Evolutionary conservation across 2,113 vertebrate genomes (phyloP), one percentile per base, ranked within the genome.

Genomic region (Dipodomys merriami): DNA sequence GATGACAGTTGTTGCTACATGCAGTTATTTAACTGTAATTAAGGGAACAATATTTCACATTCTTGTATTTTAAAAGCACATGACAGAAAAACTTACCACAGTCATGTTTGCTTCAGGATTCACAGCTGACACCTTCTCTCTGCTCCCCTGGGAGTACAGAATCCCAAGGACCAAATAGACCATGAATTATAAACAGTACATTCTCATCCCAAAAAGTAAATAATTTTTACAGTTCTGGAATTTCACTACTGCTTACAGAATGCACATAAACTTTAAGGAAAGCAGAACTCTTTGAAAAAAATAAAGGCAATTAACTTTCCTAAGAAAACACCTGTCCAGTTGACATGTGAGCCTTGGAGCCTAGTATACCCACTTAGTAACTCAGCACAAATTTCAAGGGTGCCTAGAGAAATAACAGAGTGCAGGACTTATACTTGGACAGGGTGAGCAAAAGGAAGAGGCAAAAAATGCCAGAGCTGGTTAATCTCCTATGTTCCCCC

Each of bases 91-190:
- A 95, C 96, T 88, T 73, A 97, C 96, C 90, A 97, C 96, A 35
- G 94, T 97, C 96, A 97, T 97, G 62, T 90, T 62, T 57, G 1
- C 64, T 83, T 97, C 96, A 4, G 96, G 96, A 85, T 97, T 53
- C 90, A 94, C 16, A 25, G 18, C 0, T 27, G 27, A 15, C 44
- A 13, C 25, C 4, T 57, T 73, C 35, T 44, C 13, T 39, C 25
- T 35, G 1, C 79, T 60, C 1, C 4, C 53, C 53, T 79, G 3
- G 0, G 29, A 79, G 86, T 27, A 62, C 53, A 90, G 60, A 30
- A 74, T 90, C 62, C 88, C 90, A 44, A 95, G 35, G 79, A 88
- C 53, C 85, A 95, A 22, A 57, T 18, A 83, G 67, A 69, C 4
- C 71, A 88, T 39, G 87, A 88, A 62, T 16, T 18, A n/a, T 65